Evolutionary conservation across 1,140 invertebrate species (phyloP).

Genomic region (Fopius arisanus): DNA sequence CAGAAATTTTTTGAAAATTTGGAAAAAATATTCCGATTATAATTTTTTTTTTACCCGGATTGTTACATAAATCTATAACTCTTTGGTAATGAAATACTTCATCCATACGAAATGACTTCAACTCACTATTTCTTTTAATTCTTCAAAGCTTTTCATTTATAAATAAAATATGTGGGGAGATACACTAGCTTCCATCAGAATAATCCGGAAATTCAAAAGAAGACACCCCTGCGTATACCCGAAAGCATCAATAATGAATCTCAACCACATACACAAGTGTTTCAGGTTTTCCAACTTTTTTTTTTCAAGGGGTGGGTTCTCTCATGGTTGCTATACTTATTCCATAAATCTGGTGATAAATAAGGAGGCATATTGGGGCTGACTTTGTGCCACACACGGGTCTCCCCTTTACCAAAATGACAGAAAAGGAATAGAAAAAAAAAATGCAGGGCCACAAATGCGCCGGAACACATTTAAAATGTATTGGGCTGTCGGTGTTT

Average conservation of each 20-base stretch:
- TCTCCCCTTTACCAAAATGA: slow-evolving; percentile 11
- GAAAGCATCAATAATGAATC: slow-evolving; percentile 47
- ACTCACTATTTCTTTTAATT: too few relatives aligned
- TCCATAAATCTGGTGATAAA: slow-evolving; percentile 66
- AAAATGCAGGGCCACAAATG: slow-evolving; percentile 50
- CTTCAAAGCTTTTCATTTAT: too few relatives aligned
- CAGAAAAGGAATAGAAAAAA: background rate
- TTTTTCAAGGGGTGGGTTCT: slow-evolving; percentile 24
- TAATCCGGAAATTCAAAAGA: background rate
- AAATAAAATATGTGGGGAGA: background rate
- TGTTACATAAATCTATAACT: too few relatives aligned
- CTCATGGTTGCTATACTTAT: slow-evolving; percentile 51
- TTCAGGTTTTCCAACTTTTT: slow-evolving; percentile 37
- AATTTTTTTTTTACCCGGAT: too few relatives aligned
- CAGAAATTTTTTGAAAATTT: too few relatives aligned
- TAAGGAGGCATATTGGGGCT: slow-evolving; percentile 59
- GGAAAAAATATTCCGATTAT: too few relatives aligned
- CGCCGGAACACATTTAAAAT: slow-evolving; percentile 66
- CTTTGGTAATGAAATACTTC: too few relatives aligned
- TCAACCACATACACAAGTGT: slow-evolving; percentile 39
- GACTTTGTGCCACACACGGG: slow-evolving; percentile 21
- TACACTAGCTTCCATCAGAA: background rate
- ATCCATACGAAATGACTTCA: too few relatives aligned
- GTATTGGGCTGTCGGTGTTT: slow-evolving; percentile 61
- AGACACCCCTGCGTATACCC: background rate